Percentiles rank a stretch among this genome's conserved stretches.
phyloP scores from a whole-genome alignment of 2,888 invertebrate genomes.

The Rutpela maculata region DNA sequence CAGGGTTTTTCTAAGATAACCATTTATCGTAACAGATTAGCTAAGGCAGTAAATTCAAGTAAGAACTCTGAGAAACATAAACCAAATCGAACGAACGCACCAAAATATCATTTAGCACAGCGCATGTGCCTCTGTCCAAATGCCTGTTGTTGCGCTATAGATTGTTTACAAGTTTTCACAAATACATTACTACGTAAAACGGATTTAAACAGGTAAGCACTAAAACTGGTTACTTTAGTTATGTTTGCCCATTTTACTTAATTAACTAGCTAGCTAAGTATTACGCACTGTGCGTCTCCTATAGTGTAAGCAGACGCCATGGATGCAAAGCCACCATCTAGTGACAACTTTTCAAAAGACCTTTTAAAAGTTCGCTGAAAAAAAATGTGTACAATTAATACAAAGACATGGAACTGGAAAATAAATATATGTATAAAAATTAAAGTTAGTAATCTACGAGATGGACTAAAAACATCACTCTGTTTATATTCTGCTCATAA shows the following conservation, averaged over 20 bases:
- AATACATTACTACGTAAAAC: neutral
- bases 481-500: neutral
- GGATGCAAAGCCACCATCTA: neutral
- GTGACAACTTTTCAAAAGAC: neutral
- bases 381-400: neutral
- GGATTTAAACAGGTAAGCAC: neutral
- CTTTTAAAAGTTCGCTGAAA: neutral
- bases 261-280: neutral
- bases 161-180: neutral
- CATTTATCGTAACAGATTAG: too few relatives aligned
- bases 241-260: neutral
- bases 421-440: neutral
- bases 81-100: neutral
- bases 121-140: neutral
- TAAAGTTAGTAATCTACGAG: too few relatives aligned
- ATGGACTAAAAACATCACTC: neutral
- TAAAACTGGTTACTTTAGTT: neutral
- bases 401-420: neutral
- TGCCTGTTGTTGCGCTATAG: neutral
- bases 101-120: neutral
- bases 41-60: neutral
- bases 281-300: neutral
- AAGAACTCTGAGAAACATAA: neutral
- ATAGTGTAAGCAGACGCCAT: neutral
- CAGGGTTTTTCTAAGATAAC: neutral